Base-by-base conservation (phyloP, 2,888 invertebrate species). In the Eupithecia exiguata region DNA sequence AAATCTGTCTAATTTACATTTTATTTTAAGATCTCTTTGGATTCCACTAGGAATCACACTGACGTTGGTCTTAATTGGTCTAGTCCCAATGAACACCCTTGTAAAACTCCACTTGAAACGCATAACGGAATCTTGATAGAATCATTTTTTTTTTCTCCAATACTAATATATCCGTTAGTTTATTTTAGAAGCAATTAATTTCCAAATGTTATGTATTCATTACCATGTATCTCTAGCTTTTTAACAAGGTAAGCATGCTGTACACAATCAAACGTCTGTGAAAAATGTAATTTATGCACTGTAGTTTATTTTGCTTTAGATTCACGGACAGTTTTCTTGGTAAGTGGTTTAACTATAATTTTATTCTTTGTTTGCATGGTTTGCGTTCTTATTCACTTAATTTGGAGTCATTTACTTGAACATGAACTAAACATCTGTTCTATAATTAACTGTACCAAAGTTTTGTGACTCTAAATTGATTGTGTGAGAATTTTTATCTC, bases 201-300 rank as follows among this genome's bases (percentile, higher is more conserved):
- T 73, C 68, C 75, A 74, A 78, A 69, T 74, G 38, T 35, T 67
- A n/a, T n/a, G 18, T 63, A 43, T 74, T 30, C 75, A 77, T 58
- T 70, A 72, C 77, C 71, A 65, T 74, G 74, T 76, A 35, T 68
- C 78, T 68, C 78, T 78, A 72, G 78, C 80, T 75, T 75, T 74
- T 80, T 78, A 43, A 75, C 76, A 82, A 87, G 86, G 86, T 88
- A 89, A 90, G 92, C 90, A 90, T 89, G 92, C 78, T 63, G 68
- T 74, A 77, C 68, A 77, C 10, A 75, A 77, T 86, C 82, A 69
- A 86, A 89, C 43, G 88, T 87, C 84, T 88, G 74, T 61, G 74
- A 43, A 69, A 80, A 80, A 78, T 83, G 77, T 78, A 78, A 84
- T 82, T 79, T 81, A 81, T 82, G 82, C 83, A 84, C 70, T 82